A percentile compares a stretch with the other conserved stretches of the same genome.
Evolutionary conservation across 2,797 vertebrate species (phyloP).

Genomic region (Phataginus tricuspis): DNA sequence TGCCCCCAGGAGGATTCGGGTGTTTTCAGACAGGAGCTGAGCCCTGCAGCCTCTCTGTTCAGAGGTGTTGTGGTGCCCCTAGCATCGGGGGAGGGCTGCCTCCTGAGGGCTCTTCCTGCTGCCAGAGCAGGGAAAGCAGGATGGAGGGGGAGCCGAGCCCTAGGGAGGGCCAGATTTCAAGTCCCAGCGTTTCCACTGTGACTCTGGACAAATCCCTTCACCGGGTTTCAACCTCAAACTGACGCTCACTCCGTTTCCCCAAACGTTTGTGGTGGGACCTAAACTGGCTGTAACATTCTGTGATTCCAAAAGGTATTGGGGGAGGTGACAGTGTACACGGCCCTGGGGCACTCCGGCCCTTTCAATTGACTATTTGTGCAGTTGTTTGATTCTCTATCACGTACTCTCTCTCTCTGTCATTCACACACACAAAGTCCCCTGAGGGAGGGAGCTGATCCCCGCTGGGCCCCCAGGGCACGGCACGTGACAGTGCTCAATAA

Average conservation of each 20-base stretch:
- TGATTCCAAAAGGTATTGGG: background rate
- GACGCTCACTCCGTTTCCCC: background rate
- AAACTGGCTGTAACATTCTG: background rate
- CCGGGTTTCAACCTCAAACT: background rate
- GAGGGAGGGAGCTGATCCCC: background rate
- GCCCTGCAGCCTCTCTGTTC: background rate
- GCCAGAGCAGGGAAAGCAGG: too few relatives aligned
- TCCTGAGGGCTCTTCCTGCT: background rate
- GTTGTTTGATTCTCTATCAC: background rate
- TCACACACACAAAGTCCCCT: background rate
- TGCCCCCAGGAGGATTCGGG: rapidly evolving
- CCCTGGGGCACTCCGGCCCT: background rate
- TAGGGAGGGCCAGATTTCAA: background rate
- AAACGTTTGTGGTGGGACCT: background rate
- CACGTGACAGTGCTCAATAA: background rate
- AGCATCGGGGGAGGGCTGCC: background rate
- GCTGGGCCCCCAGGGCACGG: too few relatives aligned
- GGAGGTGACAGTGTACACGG: background rate
- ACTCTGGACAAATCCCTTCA: background rate
- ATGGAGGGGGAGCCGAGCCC: rapidly evolving
- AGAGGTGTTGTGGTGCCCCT: conserved; percentile 57
- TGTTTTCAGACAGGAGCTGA: background rate
- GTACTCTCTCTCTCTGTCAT: too few relatives aligned
- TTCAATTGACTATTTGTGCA: background rate
- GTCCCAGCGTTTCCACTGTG: background rate